Evolutionary conservation across 2,113 vertebrate genomes (phyloP).

Genomic region (Dipodomys spectabilis): DNA sequence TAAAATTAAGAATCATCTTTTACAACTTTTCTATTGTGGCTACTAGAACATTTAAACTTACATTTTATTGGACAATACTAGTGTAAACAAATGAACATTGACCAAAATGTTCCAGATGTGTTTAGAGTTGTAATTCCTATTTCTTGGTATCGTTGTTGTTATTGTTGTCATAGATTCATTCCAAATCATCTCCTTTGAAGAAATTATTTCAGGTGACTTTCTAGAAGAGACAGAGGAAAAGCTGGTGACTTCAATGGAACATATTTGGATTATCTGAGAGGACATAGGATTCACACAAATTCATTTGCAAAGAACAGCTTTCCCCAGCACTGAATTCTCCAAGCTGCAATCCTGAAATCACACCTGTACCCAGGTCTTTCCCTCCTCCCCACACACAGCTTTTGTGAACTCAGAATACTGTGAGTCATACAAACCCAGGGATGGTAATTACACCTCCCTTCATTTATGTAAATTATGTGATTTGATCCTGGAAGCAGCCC

Average conservation of each 20-base stretch:
- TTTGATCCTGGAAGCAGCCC: constrained; percentile 55
- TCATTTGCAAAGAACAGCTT: constrained; percentile 17
- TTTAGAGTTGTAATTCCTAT: background rate
- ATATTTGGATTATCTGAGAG: background rate
- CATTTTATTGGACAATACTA: background rate
- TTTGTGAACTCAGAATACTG: constrained; percentile 5
- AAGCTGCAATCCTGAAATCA: background rate
- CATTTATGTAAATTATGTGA: constrained; percentile 54
- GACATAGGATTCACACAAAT: background rate
- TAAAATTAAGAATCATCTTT: background rate
- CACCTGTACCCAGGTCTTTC: background rate
- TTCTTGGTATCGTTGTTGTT: background rate
- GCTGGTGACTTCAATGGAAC: background rate
- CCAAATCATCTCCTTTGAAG: background rate
- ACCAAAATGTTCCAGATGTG: background rate
- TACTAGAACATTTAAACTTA: background rate
- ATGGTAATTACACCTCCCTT: constrained; percentile 51
- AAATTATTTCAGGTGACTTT: background rate
- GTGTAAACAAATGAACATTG: background rate
- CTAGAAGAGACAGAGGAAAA: background rate
- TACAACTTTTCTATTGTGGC: background rate
- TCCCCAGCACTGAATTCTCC: background rate
- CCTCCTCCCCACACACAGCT: background rate
- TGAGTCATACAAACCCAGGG: constrained; percentile 61
- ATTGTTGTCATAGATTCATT: background rate